A percentile compares a stretch with the other conserved stretches of the same genome.
These are phyloP conservation scores for Drosophila trapezifrons DNA, from an alignment of 1,140 invertebrate species.

Conservation along the genomic window DNA sequence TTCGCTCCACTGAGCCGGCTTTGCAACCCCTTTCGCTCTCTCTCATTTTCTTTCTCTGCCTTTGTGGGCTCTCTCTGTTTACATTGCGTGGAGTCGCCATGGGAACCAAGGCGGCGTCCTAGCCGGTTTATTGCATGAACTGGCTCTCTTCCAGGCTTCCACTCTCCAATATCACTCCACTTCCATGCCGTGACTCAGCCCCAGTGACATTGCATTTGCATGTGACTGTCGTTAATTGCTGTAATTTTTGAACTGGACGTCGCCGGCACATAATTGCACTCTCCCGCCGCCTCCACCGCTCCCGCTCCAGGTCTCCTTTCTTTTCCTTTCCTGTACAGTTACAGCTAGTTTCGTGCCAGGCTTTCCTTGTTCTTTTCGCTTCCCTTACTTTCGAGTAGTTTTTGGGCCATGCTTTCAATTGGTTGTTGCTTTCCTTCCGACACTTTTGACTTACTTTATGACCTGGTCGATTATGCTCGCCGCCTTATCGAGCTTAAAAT, in stretches of 20 bases:
- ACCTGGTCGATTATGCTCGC: conserved; percentile 56
- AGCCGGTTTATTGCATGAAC: conserved; percentile 33
- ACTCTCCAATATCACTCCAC: conserved; percentile 12
- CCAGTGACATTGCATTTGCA: conserved; percentile 79
- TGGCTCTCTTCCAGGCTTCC: conserved; percentile 11
- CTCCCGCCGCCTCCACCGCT: conserved; percentile 3
- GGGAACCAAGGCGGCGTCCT: conserved; percentile 71
- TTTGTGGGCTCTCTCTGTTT: conserved; percentile 64
- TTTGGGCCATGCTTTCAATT: conserved; percentile 69
- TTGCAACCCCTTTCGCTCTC: conserved; percentile 29
- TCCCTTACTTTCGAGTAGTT: conserved; percentile 52
- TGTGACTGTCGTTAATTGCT: conserved; percentile 74
- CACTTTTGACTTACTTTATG: conserved; percentile 72
- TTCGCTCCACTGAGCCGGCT: conserved; percentile 61
- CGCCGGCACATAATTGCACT: conserved; percentile 49
- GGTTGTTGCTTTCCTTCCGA: conserved; percentile 69
- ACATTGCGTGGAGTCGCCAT: conserved; percentile 61
- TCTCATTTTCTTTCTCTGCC: conserved; percentile 8
- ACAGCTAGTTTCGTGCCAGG: conserved; percentile 37
- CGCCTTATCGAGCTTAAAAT: conserved; percentile 54
- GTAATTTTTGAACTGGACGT: conserved; percentile 71
- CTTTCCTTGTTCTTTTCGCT: conserved; percentile 4
- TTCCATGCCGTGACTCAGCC: conserved; percentile 60
- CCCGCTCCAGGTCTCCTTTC: not conserved
- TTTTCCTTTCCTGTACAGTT: conserved; percentile 58